Evolutionary conservation across 2,797 vertebrate genomes (phyloP).

Genomic region (Gobio occitaniae): DNA sequence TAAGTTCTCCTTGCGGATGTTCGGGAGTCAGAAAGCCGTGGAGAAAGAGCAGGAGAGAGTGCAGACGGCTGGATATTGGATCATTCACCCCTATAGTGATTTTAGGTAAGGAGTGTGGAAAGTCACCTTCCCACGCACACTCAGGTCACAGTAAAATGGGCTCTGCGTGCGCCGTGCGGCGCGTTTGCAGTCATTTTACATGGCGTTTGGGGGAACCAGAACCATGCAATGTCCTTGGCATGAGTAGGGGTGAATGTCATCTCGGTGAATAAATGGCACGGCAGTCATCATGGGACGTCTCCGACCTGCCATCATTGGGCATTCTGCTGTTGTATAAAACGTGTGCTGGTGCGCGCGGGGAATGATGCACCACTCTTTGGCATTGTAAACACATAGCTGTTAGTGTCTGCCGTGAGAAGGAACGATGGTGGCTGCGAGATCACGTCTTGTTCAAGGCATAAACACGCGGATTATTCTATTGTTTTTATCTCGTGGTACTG

Average conservation of each 20-base stretch:
- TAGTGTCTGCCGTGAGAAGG: conserved; percentile 34
- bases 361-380: conserved; percentile 32
- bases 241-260: conserved; percentile 57
- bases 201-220: conserved; percentile 4
- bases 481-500: conserved; percentile 8
- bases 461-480: conserved; percentile 26
- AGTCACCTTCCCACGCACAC: conserved; percentile 62
- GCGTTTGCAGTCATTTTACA: conserved; percentile 21
- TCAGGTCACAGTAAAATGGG: conserved; percentile 59
- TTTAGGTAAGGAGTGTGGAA: conserved; percentile 90
- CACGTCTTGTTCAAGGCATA: conserved; percentile 17
- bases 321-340: conserved; percentile 29
- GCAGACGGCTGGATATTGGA: conserved; percentile 98
- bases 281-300: conserved; percentile 30
- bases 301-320: conserved; percentile 29
- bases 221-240: conserved; percentile 56
- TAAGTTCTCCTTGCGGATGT: conserved; percentile 99
- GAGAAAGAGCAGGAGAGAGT: conserved; percentile 98
- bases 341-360: conserved; percentile 2
- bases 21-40: conserved; percentile 98
- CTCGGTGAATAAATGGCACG: conserved; percentile 35
- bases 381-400: conserved; percentile 47
- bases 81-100: conserved; percentile 99
- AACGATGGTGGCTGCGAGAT: background rate
- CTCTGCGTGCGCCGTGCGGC: conserved; percentile 36